Conservation (phyloP, 2,888 invertebrate species). For the Tholera decimalis region DNA sequence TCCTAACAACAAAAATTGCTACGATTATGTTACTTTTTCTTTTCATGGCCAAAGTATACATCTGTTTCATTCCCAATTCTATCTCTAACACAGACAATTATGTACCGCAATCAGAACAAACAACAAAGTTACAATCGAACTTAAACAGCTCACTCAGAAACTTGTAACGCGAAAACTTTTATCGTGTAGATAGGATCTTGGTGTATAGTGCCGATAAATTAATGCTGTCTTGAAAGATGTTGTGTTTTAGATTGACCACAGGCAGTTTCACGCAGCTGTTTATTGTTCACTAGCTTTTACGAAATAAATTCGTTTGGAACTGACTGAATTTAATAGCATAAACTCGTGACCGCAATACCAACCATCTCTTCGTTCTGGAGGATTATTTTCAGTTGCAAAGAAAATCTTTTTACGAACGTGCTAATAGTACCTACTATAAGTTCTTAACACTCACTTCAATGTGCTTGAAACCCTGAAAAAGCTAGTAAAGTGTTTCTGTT, state of each 20-base stretch:
- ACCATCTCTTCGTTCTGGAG: neutral
- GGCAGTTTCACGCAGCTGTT: constrained; percentile 50
- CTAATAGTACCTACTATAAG: constrained; percentile 7
- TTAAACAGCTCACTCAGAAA: constrained; percentile 56
- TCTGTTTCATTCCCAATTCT: constrained; percentile 41
- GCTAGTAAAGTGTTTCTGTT: constrained; percentile 7
- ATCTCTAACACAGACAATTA: constrained; percentile 44
- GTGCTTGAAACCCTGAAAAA: constrained; percentile 15
- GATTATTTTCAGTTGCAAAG: neutral
- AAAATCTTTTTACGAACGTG: neutral
- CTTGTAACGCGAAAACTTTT: constrained; percentile 62
- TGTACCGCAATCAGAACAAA: constrained; percentile 57
- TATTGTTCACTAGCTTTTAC: constrained; percentile 12
- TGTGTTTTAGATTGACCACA: constrained; percentile 57
- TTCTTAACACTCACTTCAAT: neutral
- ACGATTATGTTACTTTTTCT: constrained; percentile 35
- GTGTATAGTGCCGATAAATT: constrained; percentile 67
- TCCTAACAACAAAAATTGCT: constrained; percentile 9
- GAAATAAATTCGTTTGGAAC: constrained; percentile 10
- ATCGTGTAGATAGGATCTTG: constrained; percentile 48
- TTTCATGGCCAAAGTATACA: constrained; percentile 27
- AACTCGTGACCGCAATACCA: neutral
- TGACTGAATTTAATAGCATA: neutral
- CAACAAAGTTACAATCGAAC: constrained; percentile 58
- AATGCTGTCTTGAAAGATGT: constrained; percentile 65